A percentile compares a stretch with the other conserved stretches of the same genome.
These are phyloP conservation scores for Trachymyrmex septentrionalis DNA, from an alignment of 1,140 invertebrate species.

Conservation along the genomic window DNA sequence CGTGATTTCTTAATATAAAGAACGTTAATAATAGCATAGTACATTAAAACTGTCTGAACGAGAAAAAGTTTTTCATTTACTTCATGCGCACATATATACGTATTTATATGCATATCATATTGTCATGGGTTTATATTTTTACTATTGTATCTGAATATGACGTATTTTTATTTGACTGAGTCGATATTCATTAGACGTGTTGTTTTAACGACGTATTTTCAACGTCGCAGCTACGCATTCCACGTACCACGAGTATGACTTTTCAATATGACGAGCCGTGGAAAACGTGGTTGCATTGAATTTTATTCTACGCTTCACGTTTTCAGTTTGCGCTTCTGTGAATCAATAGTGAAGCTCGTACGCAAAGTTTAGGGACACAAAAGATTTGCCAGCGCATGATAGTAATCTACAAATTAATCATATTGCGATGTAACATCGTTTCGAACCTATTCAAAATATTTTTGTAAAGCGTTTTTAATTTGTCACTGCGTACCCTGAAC, in stretches of 20 bases:
- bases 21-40: slow-evolving; percentile 5
- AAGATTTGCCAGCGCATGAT: slow-evolving; percentile 5
- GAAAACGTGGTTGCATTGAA: slow-evolving; percentile 10
- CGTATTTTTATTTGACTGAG: slow-evolving; percentile 21
- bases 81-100: background rate
- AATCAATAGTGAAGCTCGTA: slow-evolving; percentile 13
- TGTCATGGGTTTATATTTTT: slow-evolving; percentile 6
- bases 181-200: slow-evolving; percentile 48
- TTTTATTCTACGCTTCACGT: slow-evolving; percentile 43
- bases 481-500: background rate
- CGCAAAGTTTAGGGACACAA: slow-evolving; percentile 26
- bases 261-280: slow-evolving; percentile 11
- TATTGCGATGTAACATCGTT: background rate
- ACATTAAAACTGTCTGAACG: background rate
- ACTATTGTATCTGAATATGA: slow-evolving; percentile 6
- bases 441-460: background rate
- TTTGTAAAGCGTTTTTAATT: slow-evolving; percentile 26
- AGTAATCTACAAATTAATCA: slow-evolving; percentile 14
- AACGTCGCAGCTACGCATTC: background rate
- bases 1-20: background rate
- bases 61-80: background rate
- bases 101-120: background rate
- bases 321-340: background rate
- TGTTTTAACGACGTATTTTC: slow-evolving; percentile 54
- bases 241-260: background rate